Base-by-base conservation (phyloP, 2,888 invertebrate genomes). In the Kryphioiulus occultus region DNA sequence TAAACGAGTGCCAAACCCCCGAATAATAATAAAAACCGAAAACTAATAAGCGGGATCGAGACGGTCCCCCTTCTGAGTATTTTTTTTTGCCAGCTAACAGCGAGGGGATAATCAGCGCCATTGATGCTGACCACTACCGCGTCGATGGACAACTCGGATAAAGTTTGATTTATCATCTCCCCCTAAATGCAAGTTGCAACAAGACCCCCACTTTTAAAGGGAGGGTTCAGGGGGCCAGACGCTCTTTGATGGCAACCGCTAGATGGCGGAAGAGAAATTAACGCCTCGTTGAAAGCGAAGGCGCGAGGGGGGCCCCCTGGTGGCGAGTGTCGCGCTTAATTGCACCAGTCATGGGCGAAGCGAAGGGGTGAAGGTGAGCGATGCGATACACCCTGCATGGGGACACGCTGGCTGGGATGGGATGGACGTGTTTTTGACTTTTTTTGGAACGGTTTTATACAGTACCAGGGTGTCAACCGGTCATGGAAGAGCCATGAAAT, bases 51-150 rank as follows among this genome's bases (percentile, higher is more conserved):
- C 22, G 59, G 59, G 59, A 59, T 59, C n/a, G 59, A 59, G n/a
- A 47, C 12, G 47, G 47, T 47, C 59, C 59, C 59, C 59, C 59
- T 19, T 22, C 59, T 22, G 2, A 5, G 12, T 22, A 22, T 17
- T 22, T 59, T 53, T 53, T 53, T 53, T 53, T 17, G n/a, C n/a
- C n/a, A n/a, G n/a, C 15, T 53, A 19, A 17, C 59, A 59, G 59
- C 22, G 7, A 22, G 59, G 59, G 59, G 59, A 59, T 59, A 59
- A 59, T 59, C 59, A 59, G 59, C 59, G 59, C 59, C 59, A 59
- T 59, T 59, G 59, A 59, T 22, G 59, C 59, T 59, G 59, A 59
- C 59, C 59, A 59, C 59, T 59, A 59, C 59, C 59, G 59, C 59
- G 22, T 59, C 22, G 59, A 59, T 59, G 59, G 59, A 59, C 59